These are phyloP conservation scores for Siphlonurus alternatus DNA, from an alignment of 2,888 invertebrate genomes.

Conservation along the genomic window DNA sequence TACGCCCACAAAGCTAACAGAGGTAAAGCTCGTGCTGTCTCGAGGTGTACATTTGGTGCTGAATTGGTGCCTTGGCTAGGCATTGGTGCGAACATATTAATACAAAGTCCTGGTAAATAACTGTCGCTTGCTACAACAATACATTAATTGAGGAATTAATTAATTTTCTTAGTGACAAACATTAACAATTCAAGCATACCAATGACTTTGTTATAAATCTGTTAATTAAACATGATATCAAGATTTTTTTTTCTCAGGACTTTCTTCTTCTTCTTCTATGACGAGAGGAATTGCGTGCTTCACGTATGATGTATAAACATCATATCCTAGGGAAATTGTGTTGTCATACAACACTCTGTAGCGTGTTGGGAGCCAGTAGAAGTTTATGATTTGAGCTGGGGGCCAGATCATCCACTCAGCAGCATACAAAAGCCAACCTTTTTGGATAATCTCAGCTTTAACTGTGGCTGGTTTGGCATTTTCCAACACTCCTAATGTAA, in stretches of 20 bases:
- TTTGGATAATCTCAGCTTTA: constrained; percentile 46
- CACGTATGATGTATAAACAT: constrained; percentile 67
- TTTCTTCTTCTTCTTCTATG: constrained; percentile 4
- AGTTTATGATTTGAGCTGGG: constrained; percentile 82
- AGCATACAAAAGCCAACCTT: constrained; percentile 59
- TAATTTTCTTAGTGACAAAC: too few species aligned
- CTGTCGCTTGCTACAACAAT: too few species aligned
- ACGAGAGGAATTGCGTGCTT: constrained; percentile 36
- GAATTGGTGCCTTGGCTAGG: too few species aligned
- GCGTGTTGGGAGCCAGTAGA: constrained; percentile 64
- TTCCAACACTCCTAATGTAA: constrained; percentile 57
- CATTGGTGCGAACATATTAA: too few species aligned
- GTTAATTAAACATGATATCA: neutral
- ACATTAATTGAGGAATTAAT: too few species aligned
- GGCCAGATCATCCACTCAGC: constrained; percentile 92
- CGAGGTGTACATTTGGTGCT: too few species aligned
- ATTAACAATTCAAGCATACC: too few species aligned
- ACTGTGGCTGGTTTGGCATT: constrained; percentile 40
- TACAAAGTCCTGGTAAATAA: too few species aligned
- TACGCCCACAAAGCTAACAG: too few species aligned
- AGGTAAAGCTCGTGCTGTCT: too few species aligned
- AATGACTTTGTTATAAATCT: too few species aligned
- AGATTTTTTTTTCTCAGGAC: neutral
- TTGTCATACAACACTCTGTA: constrained; percentile 80
- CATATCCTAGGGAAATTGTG: constrained; percentile 67